These are phyloP conservation scores for Ligdia adustata DNA, from an alignment of 2,888 invertebrate species.

Conservation along the genomic window DNA sequence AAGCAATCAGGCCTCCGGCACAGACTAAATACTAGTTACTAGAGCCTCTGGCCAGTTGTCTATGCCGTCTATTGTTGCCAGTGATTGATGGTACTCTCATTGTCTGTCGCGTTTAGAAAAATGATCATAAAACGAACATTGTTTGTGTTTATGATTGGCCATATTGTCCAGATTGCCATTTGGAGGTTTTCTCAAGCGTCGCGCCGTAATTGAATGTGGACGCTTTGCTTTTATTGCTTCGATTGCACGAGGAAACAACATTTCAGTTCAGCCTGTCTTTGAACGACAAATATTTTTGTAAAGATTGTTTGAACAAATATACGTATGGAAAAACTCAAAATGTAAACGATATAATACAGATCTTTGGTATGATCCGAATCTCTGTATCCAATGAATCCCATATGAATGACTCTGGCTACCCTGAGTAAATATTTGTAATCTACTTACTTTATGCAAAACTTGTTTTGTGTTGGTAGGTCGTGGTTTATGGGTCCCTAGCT, in stretches of 20 bases:
- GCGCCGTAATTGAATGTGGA: constrained; percentile 33
- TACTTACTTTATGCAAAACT: constrained; percentile 9
- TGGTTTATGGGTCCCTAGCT: constrained; percentile 20
- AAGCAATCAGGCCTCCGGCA: constrained; percentile 59
- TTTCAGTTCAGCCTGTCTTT: constrained; percentile 3
- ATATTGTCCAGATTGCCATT: constrained; percentile 59
- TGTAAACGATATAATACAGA: background rate
- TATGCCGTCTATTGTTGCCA: constrained; percentile 69
- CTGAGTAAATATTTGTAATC: constrained; percentile 12
- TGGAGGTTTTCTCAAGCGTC: constrained; percentile 40
- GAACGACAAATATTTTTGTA: constrained; percentile 8
- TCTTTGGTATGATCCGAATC: background rate
- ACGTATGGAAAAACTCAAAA: constrained; percentile 3
- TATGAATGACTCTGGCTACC: background rate
- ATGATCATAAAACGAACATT: constrained; percentile 71
- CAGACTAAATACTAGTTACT: constrained; percentile 3
- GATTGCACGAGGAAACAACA: background rate
- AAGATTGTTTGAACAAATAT: constrained; percentile 12
- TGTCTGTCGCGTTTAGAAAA: constrained; percentile 66
- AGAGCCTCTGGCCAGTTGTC: constrained; percentile 62
- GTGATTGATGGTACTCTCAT: constrained; percentile 73
- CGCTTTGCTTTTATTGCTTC: constrained; percentile 18
- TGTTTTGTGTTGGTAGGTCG: constrained; percentile 10
- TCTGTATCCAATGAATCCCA: background rate
- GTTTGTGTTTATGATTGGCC: constrained; percentile 67